Evolutionary conservation across 2,797 vertebrate genomes (phyloP), one percentile per base, ranked within the genome.

Genomic region (Mormyrus hasselquistii): DNA sequence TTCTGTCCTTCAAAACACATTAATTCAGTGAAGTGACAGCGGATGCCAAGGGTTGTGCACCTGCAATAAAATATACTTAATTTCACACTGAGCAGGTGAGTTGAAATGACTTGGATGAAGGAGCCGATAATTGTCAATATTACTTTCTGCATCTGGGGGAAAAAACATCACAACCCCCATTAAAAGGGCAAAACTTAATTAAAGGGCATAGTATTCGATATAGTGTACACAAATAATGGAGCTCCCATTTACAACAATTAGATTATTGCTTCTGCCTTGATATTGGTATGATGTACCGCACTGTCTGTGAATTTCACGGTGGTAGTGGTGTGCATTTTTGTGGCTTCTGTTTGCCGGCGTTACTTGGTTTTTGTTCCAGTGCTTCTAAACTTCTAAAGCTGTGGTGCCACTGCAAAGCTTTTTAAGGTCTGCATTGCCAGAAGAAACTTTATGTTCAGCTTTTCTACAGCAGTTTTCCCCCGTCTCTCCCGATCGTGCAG

Each of bases 61-160:
- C 41, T 82, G 76, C 76, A 47, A 47, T 16, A 10, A 44, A 82
- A 47, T 47, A 22, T 82, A 47, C 16, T 79, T 44, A 4, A 38
- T 82, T 73, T 82, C 38, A n/a, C 38, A n/a, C 76, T 47, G 76
- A 82, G 41, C 6, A 47, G 38, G n/a, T 82, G 76, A 47, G 41
- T 47, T 47, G 16, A 82, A 82, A 82, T 82, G 41, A 82, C 6
- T 41, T 79, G 76, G 76, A 47, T 44, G 41, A 47, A 82, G 76
- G 7, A 82, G 76, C 22, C 41, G 16, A 82, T 82, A 82, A 82
- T 47, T 82, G 76, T 82, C 76, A 82, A 82, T 44, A 82, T 82
- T 82, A 47, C 41, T 44, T 44, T 14, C 41, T 47, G 38, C 41
- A n/a, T 79, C 38, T 47, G 76, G 76, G 38, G 2, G 1, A 19